Percentiles rank a stretch among this genome's conserved stretches.
Conservation (phyloP, 2,888 invertebrate genomes). For the Muscina levida region DNA sequence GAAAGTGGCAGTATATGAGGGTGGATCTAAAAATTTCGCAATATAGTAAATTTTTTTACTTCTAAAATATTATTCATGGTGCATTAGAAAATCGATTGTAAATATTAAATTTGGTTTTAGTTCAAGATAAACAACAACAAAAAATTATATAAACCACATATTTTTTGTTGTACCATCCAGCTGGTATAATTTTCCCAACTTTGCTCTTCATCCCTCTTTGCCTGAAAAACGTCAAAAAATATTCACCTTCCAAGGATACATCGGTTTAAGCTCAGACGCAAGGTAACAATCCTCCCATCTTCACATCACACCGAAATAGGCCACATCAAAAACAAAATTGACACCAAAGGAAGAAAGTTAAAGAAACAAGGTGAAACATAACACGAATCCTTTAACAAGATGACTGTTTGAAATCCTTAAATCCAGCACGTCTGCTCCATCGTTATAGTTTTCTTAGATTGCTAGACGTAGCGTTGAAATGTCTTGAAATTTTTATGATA, state of each 20-base stretch:
- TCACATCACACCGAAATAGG: neutral
- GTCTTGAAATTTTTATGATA: constrained; percentile 54
- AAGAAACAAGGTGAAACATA: neutral
- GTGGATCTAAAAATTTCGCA: no score
- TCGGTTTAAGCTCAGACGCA: neutral
- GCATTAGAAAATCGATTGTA: no score
- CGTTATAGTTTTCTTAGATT: constrained; percentile 4
- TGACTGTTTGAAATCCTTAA: constrained; percentile 9
- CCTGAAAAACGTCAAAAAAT: no score
- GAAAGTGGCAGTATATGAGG: no score
- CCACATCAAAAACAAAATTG: constrained; percentile 27
- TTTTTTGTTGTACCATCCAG: no score
- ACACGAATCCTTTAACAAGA: constrained; percentile 19
- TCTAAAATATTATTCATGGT: no score
- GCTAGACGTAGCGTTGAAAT: neutral
- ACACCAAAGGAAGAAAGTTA: constrained; percentile 18
- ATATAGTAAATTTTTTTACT: no score
- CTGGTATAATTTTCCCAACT: neutral
- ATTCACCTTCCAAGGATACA: neutral
- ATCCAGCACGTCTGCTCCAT: constrained; percentile 6
- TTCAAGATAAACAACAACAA: no score
- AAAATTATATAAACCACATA: no score
- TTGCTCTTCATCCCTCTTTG: no score
- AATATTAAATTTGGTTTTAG: no score
- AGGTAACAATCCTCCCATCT: neutral